Evolutionary conservation across 64 coral and sea anemone genomes (phyloP), one percentile per base, ranked within the genome.

Genomic region (Astreopora myriophthalma): DNA sequence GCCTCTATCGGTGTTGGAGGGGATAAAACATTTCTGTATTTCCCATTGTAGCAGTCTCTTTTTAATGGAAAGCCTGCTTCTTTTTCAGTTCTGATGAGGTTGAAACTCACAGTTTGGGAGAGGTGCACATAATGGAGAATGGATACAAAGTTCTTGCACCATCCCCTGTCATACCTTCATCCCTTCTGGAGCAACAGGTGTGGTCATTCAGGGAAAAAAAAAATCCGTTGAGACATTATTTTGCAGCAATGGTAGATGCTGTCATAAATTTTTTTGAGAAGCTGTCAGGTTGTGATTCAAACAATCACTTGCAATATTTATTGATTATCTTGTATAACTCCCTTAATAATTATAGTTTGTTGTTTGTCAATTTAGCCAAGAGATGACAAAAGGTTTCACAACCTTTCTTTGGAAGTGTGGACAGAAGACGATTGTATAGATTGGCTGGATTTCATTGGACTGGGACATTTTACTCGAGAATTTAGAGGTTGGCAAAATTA

Each of bases 401-500:
- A 96, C 28, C 93, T 96, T 68, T 86, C 95, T 13, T 80, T 93
- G 60, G 95, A 89, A 29, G 71, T 93, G 32, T 96, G 95, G 95
- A 90, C 86, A 22, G 95, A 93, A 69, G 83, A 77, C 11, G 86
- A 96, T 31, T 87, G 91, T 25, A 8, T 88, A 19, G 86, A 96
- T 10, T 96, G 95, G 95, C 51, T 96, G 33, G 86, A 96, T 46
- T 86, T 73, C n/a, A 87, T 96, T 72, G 91, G 91, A 64, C 86
- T 93, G 11, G 91, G 91, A 46, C 95, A 93, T 60, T 96, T 96
- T 16, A 90, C 76, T 64, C 39, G 63, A 69, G 86, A 96, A 79
- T 96, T 96, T 30, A 96, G 58, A 96, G 81, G 95, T 96, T 64
- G 16, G n/a, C n/a, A n/a, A n/a, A n/a, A n/a, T n/a, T n/a, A n/a